These are phyloP conservation scores for Gymnopithys bicolor DNA, from an alignment of 2,797 vertebrate species.

Conservation along the genomic window DNA sequence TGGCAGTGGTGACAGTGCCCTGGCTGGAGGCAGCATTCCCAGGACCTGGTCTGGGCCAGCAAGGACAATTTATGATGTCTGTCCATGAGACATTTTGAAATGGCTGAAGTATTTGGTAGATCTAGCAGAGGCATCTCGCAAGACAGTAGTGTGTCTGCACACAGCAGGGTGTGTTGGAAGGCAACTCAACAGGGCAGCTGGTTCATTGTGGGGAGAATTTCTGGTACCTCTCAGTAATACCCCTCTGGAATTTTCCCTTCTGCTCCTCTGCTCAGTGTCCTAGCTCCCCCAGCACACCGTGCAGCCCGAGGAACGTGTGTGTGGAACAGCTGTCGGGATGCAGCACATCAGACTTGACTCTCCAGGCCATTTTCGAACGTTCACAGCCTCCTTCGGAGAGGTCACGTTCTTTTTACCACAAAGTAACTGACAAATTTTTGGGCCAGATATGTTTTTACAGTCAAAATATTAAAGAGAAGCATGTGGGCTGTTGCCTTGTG, in stretches of 20 bases:
- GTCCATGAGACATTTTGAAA: not conserved
- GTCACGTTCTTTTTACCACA: not conserved
- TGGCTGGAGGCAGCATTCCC: rapidly evolving
- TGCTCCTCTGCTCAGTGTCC: not conserved
- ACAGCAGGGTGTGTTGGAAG: rapidly evolving
- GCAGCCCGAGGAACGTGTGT: too few relatives aligned
- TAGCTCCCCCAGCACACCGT: rapidly evolving
- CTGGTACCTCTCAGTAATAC: not conserved
- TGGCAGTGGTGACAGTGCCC: not conserved
- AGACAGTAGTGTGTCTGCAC: not conserved
- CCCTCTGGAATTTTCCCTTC: not conserved
- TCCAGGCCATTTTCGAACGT: not conserved
- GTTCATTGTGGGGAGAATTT: rapidly evolving
- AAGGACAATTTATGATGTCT: rapidly evolving
- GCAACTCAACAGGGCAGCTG: rapidly evolving
- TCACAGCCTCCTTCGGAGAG: not conserved
- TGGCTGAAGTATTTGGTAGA: not conserved
- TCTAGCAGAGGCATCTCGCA: not conserved
- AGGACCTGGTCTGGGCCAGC: rapidly evolving
- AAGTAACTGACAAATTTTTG: not conserved
- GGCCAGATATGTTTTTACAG: not conserved
- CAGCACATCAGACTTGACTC: rapidly evolving
- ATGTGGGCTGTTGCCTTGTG: not conserved
- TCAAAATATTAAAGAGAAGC: not conserved
- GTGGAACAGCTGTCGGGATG: rapidly evolving